phyloP scores from a whole-genome alignment of 1,140 invertebrate species.

The Rhyzopertha dominica region DNA sequence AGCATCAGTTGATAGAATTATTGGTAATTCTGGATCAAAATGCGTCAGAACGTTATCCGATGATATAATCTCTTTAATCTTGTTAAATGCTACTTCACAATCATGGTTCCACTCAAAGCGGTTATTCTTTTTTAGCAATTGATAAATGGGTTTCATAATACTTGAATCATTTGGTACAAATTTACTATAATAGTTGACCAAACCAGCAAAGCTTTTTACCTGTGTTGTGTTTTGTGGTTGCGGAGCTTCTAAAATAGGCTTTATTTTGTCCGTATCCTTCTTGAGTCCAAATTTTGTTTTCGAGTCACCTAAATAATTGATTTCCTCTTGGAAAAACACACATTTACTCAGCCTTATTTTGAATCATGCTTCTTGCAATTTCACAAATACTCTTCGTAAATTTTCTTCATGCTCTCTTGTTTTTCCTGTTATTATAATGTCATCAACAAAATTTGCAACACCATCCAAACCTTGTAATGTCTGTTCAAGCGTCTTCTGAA shows the following conservation, averaged over 20 bases:
- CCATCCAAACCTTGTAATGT: conserved; percentile 22
- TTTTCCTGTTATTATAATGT: conserved; percentile 33
- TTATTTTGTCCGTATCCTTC: conserved; percentile 36
- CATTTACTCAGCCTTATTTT: conserved; percentile 27
- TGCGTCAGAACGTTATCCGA: conserved; percentile 22
- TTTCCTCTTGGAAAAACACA: conserved; percentile 18
- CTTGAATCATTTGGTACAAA: conserved; percentile 29
- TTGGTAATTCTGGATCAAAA: conserved; percentile 20
- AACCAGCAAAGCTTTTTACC: conserved; percentile 35
- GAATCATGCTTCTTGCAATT: conserved; percentile 16
- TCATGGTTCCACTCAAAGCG: conserved; percentile 1
- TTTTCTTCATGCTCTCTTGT: conserved; percentile 23
- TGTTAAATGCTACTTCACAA: conserved; percentile 22
- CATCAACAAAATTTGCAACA: conserved; percentile 24
- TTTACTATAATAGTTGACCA: conserved; percentile 40
- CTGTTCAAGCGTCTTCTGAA: conserved; percentile 36
- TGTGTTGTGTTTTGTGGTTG: conserved; percentile 31
- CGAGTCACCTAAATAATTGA: conserved; percentile 42
- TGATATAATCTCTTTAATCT: conserved; percentile 26
- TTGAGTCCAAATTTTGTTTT: conserved; percentile 38
- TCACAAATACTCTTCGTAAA: conserved; percentile 8
- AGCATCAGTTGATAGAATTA: conserved; percentile 20
- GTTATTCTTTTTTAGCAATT: conserved; percentile 15
- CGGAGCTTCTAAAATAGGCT: conserved; percentile 29
- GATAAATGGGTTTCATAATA: conserved; percentile 19